These are phyloP conservation scores for Anastrepha ludens DNA, from an alignment of 1,140 invertebrate species.

Conservation along the genomic window DNA sequence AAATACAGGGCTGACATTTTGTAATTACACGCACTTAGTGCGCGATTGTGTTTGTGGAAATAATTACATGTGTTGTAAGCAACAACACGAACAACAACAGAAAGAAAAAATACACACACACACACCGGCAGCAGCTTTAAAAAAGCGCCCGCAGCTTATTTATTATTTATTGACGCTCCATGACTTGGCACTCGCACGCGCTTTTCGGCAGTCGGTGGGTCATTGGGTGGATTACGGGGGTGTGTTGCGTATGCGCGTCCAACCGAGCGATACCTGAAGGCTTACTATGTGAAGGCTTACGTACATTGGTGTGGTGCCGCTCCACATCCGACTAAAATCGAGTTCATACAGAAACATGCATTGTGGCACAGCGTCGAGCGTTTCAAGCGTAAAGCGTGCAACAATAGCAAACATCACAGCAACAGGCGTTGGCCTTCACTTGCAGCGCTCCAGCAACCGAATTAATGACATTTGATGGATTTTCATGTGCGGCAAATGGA, in stretches of 20 bases:
- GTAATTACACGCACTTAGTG: constrained; percentile 59
- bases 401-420: not conserved
- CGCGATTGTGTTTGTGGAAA: constrained; percentile 57
- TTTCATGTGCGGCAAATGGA: constrained; percentile 39
- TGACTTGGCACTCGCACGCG: too few species aligned
- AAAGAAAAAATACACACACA: not conserved
- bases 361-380: not conserved
- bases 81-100: constrained; percentile 10
- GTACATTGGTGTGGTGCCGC: not conserved
- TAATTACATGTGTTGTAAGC: constrained; percentile 54
- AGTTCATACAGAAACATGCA: not conserved
- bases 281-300: not conserved
- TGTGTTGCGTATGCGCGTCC: not conserved
- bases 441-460: not conserved
- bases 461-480: constrained; percentile 54
- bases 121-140: not conserved
- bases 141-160: not conserved
- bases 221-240: not conserved
- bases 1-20: constrained; percentile 34
- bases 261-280: not conserved
- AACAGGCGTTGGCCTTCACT: constrained; percentile 7
- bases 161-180: constrained; percentile 24
- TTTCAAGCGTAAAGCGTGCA: not conserved
- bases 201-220: not conserved
- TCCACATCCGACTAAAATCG: not conserved